Conservation (phyloP, 2,888 invertebrate genomes). For the Lagria hirta region DNA sequence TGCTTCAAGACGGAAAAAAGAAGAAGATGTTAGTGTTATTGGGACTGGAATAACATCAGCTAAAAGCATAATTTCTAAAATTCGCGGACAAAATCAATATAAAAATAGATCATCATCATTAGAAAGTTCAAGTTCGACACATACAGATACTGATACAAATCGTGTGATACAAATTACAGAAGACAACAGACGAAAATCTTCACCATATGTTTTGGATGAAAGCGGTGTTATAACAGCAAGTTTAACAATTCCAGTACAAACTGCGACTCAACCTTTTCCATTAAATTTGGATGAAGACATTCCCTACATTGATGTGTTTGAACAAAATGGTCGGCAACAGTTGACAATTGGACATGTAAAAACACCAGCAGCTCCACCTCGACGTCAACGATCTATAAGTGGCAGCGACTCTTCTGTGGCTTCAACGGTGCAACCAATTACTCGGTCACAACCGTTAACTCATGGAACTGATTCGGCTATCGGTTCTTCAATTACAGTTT, state of each 20-base stretch:
- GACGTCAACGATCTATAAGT: slow-evolving; percentile 56
- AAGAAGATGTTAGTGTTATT: slow-evolving; percentile 42
- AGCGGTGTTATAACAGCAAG: slow-evolving; percentile 75
- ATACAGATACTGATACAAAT: slow-evolving; percentile 59
- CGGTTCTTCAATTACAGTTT: slow-evolving; percentile 62
- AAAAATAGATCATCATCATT: slow-evolving; percentile 51
- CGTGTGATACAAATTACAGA: slow-evolving; percentile 39
- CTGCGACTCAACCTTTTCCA: slow-evolving; percentile 34
- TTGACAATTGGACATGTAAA: slow-evolving; percentile 50
- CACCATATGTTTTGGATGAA: slow-evolving; percentile 60
- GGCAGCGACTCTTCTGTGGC: slow-evolving; percentile 56
- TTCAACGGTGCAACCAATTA: slow-evolving; percentile 50
- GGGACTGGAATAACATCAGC: slow-evolving; percentile 55
- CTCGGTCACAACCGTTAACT: slow-evolving; percentile 51
- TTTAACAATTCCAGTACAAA: slow-evolving; percentile 69
- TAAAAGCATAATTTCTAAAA: slow-evolving; percentile 61
- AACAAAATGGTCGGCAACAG: slow-evolving; percentile 48
- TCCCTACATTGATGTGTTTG: slow-evolving; percentile 66
- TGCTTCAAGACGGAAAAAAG: slow-evolving; percentile 49
- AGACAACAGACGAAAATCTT: slow-evolving; percentile 60
- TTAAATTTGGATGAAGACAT: slow-evolving; percentile 64
- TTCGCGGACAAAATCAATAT: slow-evolving; percentile 47
- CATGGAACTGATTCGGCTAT: slow-evolving; percentile 63
- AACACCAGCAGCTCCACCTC: slow-evolving; percentile 49
- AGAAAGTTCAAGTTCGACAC: slow-evolving; percentile 55